A percentile compares a stretch with the other conserved stretches of the same genome.
phyloP scores from a whole-genome alignment of 2,888 invertebrate species.

The Drosophila quinaria region DNA sequence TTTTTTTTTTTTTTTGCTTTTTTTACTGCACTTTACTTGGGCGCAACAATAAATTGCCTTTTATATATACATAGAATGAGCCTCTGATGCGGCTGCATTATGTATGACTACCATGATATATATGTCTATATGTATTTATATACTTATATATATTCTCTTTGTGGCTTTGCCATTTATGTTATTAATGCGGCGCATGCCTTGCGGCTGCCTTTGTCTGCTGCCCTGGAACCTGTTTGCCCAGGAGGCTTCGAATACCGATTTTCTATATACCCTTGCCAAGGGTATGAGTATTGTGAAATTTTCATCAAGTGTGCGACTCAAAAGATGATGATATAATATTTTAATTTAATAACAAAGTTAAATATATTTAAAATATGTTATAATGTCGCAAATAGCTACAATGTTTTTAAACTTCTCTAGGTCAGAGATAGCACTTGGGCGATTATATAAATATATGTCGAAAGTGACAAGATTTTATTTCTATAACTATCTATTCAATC shows the following conservation, averaged over 20 bases:
- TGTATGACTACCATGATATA: constrained; percentile 46
- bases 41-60: constrained; percentile 69
- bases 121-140: constrained; percentile 17
- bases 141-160: constrained; percentile 42
- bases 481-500: neutral
- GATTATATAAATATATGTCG: too few species aligned
- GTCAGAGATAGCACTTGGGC: too few species aligned
- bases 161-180: constrained; percentile 72
- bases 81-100: constrained; percentile 65
- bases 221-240: constrained; percentile 71
- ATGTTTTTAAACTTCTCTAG: too few species aligned
- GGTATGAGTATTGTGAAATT: neutral
- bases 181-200: constrained; percentile 64
- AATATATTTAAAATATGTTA: neutral
- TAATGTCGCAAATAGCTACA: too few species aligned
- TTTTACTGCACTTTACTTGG: constrained; percentile 60
- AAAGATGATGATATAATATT: neutral
- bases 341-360: neutral
- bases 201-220: constrained; percentile 54
- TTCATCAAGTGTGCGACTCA: neutral
- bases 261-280: constrained; percentile 27
- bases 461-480: neutral
- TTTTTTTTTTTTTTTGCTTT: constrained; percentile 8
- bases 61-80: constrained; percentile 62
- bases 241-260: constrained; percentile 46